Evolutionary conservation across 1,140 invertebrate species (phyloP), one percentile per base, ranked within the genome.

Genomic region (Drosophila rufa): DNA sequence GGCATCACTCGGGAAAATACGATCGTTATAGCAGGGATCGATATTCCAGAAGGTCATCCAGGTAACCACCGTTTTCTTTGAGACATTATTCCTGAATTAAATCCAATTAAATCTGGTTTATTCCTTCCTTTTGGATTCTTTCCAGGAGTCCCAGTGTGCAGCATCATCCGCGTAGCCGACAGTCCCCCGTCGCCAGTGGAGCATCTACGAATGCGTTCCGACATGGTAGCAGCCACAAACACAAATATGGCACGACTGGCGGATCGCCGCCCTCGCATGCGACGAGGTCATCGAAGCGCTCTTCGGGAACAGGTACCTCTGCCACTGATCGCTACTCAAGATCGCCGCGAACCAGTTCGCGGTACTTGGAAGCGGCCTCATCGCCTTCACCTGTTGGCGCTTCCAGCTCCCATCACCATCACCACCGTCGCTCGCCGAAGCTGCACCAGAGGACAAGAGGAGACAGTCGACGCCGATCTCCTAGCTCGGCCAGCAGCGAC

Each of bases 21-120:
- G 89, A 92, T 48, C 89, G 91, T 7, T 92, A 81, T 51, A 89
- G 77, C 58, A 82, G 83, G 56, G 91, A 92, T 61, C 75, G 90
- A 14, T 92, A 92, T 60, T 75, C 82, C 14, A 75, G 85, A 48
- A 76, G 91, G 17, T 66, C 78, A 30, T 84, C 91, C 7, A 90
- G 79, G 91, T 84, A 77, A 30, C 12, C 0, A 8, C 1, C 7
- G 5, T 22, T 8, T 33, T 40, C 15, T 7, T 7, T 30, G 19
- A 12, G n/a, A 15, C 14, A 14, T 6, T 27, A 33, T 12, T 53
- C 12, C 42, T 15, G 11, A 51, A 50, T 42, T n/a, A 14, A 47
- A 33, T 19, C 4, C 9, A 7, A 56, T 22, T 22, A n/a, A 11
- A 22, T 42, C 19, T 40, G 47, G 25, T 19, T 51, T 50, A 38